Base-by-base conservation (phyloP, 2,797 vertebrate species). In the Astyanax mexicanus region DNA sequence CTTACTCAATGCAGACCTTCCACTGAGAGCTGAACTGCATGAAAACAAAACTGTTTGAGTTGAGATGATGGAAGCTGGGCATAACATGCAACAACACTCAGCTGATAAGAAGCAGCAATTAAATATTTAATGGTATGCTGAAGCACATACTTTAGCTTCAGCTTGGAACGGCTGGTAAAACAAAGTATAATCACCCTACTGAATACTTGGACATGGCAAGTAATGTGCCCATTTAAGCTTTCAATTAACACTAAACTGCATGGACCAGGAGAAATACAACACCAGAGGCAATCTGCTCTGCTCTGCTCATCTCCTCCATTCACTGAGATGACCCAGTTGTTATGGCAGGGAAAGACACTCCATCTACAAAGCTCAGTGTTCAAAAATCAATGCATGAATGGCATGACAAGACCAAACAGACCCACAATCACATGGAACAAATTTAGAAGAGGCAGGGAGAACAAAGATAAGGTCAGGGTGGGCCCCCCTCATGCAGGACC, bases 361-460 rank as follows among this genome's bases (percentile, higher is more conserved):
- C 17, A 62, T 52, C 38, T 64, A 62, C 57, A 69, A 75, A 70
- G 79, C 57, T 64, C n/a, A 70, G 51, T 70, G 66, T 64, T 70
- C 52, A 38, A 44, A 62, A 61, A 61, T 61, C 66, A 15, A 57
- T 61, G 55, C n/a, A 66, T 69, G 57, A 35, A 49, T 69, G 45
- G 69, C 45, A 62, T 35, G 64, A 68, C 54, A 21, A 69, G 51
- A 69, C 42, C 55, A 76, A 76, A 69, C 38, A 27, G 13, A 29
- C 25, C 44, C 54, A 75, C 35, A 25, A 67, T 42, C 74, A 76
- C 47, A 69, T 35, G 66, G 74, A 69, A 75, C 47, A 52, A 52
- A 69, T 76, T 61, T 61, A 37, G 45, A n/a, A 62, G 55, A 32
- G 25, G n/a, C 23, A 76, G 51, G 17, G 23, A 69, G 23, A 40